A percentile compares a stretch with the other conserved stretches of the same genome.
phyloP scores from a whole-genome alignment of 2,113 vertebrate species.

The Poecile atricapillus region DNA sequence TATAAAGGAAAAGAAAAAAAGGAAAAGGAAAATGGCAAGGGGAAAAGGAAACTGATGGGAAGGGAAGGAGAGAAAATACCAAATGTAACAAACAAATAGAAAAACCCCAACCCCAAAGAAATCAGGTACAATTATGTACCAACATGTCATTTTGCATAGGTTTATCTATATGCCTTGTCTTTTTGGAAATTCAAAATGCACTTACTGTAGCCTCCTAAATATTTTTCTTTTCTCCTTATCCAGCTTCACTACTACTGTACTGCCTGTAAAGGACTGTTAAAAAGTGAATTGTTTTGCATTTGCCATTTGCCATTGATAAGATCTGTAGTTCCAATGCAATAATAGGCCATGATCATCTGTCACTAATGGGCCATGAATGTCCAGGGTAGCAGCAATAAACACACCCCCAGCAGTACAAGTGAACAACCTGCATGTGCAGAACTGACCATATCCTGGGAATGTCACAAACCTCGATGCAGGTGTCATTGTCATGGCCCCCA shows the following conservation, averaged over 20 bases:
- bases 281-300: background rate
- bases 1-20: no score
- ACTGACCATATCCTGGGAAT: no score
- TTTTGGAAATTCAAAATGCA: background rate
- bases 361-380: rapidly evolving
- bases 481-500: no score
- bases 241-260: background rate
- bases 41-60: no score
- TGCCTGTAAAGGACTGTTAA: background rate
- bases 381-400: background rate
- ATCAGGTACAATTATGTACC: background rate
- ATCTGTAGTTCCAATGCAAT: background rate
- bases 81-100: background rate
- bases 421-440: background rate
- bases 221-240: background rate
- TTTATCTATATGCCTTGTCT: background rate
- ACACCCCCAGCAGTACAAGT: no score
- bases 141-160: rapidly evolving
- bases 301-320: background rate
- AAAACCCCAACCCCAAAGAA: background rate
- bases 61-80: no score
- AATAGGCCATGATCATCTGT: background rate
- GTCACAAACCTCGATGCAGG: rapidly evolving
- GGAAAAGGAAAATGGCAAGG: no score
- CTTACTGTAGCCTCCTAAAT: background rate